Evolutionary conservation across 2,888 invertebrate species (phyloP).

Genomic region (Galeopsomyia nigrocyanea): DNA sequence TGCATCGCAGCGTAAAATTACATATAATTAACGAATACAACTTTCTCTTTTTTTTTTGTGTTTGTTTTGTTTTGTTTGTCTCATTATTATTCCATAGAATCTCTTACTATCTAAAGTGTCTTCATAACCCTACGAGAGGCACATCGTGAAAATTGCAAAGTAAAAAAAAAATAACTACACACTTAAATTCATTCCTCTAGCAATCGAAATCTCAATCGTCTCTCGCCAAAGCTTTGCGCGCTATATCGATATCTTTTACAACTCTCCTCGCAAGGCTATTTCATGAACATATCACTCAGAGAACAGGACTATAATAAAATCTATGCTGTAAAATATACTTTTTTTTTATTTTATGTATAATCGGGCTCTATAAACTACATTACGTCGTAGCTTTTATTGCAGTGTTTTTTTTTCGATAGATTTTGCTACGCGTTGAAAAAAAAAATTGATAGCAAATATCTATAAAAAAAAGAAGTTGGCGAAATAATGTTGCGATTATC

Average conservation of each 20-base stretch:
- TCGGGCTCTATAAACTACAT: conserved; percentile 46
- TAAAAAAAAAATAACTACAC: conserved; percentile 13
- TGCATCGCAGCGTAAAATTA: conserved; percentile 44
- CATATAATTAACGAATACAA: conserved; percentile 44
- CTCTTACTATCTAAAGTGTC: conserved; percentile 47
- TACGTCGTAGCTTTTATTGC: conserved; percentile 41
- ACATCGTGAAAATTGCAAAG: conserved; percentile 55
- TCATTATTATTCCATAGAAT: conserved; percentile 39
- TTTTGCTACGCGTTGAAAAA: conserved; percentile 9
- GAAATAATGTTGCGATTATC: conserved; percentile 2
- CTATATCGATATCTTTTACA: conserved; percentile 50
- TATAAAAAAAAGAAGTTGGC: neutral
- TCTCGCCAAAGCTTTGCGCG: conserved; percentile 35
- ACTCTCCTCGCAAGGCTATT: conserved; percentile 52
- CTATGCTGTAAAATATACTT: conserved; percentile 50
- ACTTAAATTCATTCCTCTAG: conserved; percentile 27
- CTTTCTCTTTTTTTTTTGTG: conserved; percentile 19
- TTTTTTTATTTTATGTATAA: conserved; percentile 44
- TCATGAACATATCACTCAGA: conserved; percentile 61
- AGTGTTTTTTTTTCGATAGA: conserved; percentile 24
- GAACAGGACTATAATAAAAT: conserved; percentile 55
- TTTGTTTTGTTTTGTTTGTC: too few relatives aligned
- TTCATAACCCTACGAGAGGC: conserved; percentile 58
- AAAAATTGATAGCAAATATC: conserved; percentile 12
- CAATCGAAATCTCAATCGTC: conserved; percentile 34